Base-by-base conservation (phyloP, 2,797 vertebrate species). In the Columba guinea region DNA sequence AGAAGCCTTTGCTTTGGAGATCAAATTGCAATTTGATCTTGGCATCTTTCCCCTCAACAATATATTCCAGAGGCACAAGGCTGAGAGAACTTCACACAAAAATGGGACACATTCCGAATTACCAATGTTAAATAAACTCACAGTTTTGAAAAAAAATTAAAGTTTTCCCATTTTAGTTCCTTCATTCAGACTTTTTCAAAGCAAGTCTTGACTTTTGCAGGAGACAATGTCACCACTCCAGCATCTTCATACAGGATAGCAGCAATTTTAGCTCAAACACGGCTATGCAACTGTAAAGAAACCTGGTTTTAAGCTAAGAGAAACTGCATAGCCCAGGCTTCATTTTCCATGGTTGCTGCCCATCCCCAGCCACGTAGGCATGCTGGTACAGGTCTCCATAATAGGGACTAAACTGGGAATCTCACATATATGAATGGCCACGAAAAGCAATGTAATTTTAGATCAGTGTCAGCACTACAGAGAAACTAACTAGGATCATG, bases 291-390 rank as follows among this genome's bases (percentile, higher is more conserved):
- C 53, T 65, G 30, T 26, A 37, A 75, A 41, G 56, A 85, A 68
- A 46, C 3, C 5, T 1, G 1, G 12, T 22, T 74, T 91, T 44
- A 75, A 77, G 30, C 6, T 8, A 64, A 60, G 21, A 53, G 44
- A 83, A 85, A 39, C 11, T 3, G 7, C 1, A 0, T 12, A 76
- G 71, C 7, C 4, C 23, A 56, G 56, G 46, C 30, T 80, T 70
- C 13, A 11, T 55, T 75, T 78, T 48, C 27, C 28, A 44, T 11
- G n/a, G 52, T 1, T 75, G 53, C 37, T 8, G 5, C 30, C 48
- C 41, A 58, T 26, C 30, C 58, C 51, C 51, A 48, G 34, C 0
- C 0, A 37, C 5, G 18, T 0, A 28, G n/a, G 28, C 58, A 39
- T 5, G 39, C 24, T 68, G 46, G 32, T 44, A 60, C 17, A 53